Conservation (phyloP, 2,113 vertebrate species). For the Poeciliopsis occidentalis region DNA sequence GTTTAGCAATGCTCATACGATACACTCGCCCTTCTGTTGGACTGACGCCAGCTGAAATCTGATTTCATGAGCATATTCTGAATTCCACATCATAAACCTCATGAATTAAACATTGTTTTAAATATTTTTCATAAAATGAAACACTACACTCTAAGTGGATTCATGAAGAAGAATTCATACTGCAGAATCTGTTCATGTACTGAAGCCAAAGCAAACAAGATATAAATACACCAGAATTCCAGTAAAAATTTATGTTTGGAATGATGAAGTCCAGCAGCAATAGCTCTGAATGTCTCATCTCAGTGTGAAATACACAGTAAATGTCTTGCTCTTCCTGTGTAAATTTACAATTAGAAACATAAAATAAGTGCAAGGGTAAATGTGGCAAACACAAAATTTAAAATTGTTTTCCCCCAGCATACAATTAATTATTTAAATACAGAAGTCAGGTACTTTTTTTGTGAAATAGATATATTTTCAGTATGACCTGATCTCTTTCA, state of each 20-base stretch:
- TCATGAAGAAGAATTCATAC: not conserved
- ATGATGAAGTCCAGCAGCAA: not conserved
- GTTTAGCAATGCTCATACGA: too few relatives aligned
- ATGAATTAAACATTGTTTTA: not conserved
- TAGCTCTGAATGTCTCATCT: not conserved
- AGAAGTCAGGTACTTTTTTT: not conserved
- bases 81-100: not conserved
- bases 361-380: not conserved
- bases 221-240: accelerated
- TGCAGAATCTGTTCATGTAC: not conserved
- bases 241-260: constrained; percentile 7
- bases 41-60: not conserved
- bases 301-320: not conserved
- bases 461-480: not conserved
- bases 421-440: not conserved
- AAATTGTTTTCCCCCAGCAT: too few relatives aligned
- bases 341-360: constrained; percentile 10
- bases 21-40: not conserved
- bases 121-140: not conserved
- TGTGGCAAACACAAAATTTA: not conserved
- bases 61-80: not conserved
- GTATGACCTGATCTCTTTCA: not conserved
- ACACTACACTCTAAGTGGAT: not conserved
- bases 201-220: not conserved
- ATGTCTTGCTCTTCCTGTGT: not conserved